Evolutionary conservation across 2,888 invertebrate species (phyloP), one percentile per base, ranked within the genome.

Genomic region (Panorpa germanica): DNA sequence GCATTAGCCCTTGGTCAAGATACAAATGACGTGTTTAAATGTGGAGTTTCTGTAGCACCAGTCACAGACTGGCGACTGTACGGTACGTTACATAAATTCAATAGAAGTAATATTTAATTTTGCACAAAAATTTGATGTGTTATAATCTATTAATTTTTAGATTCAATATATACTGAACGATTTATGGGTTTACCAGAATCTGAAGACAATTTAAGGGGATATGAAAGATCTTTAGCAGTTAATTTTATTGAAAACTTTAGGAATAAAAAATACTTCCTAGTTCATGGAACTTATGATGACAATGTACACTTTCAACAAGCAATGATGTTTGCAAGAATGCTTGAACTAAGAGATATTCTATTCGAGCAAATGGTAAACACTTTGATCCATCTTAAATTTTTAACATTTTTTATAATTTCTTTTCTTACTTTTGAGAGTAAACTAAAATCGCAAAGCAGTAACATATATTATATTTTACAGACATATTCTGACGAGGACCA

Each of bases 301-400:
- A 96, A 96, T 53, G 96, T 96, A 2, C 96, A 96, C 53, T 95
- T 88, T 55, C 95, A 95, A 50, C 91, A 96, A 52, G 77, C 90
- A 5, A 85, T 95, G 70, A 65, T 91, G 48, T 64, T 95, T 42
- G 80, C 91, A 3, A 74, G 83, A 47, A 69, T 78, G 34, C 61
- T 96, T 39, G 86, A 90, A 47, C 65, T 71, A 24, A 65, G 69
- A 25, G 83, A 90, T 45, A 80, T 96, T 34, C 65, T 85, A 39
- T 96, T 93, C 57, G 72, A 81, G 38, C 80, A 90, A 52, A 82
- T 90, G 73, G 93, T 91, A 56, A 56, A 55, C 41, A 28, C 33
- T 33, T 13, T 17, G 19, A 12, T 19, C 7, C 12, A 29, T 5
- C 10, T 17, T 28, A 9, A 30, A 13, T 21, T 19, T 22, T 29